phyloP scores from a whole-genome alignment of 2,113 vertebrate genomes.

The Nibea albiflora region DNA sequence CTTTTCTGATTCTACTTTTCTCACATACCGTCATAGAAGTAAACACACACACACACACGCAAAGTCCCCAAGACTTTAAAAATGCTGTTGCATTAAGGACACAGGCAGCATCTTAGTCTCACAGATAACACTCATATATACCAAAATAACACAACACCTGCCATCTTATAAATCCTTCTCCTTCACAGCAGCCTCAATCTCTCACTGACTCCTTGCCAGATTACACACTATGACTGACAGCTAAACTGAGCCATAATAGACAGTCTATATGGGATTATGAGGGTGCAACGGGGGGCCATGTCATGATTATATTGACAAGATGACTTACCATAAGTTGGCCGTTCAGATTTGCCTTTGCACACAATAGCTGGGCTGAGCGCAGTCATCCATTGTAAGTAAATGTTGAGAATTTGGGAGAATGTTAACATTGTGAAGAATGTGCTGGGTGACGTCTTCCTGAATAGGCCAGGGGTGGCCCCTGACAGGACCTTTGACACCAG shows the following conservation, averaged over 20 bases:
- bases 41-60: not conserved
- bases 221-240: slow-evolving; percentile 77
- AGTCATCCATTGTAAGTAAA: slow-evolving; percentile 76
- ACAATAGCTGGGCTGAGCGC: slow-evolving; percentile 60
- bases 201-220: slow-evolving; percentile 35
- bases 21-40: not conserved
- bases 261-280: slow-evolving; percentile 74
- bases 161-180: slow-evolving; percentile 16
- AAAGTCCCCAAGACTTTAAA: not conserved
- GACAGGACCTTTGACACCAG: slow-evolving; percentile 76
- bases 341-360: slow-evolving; percentile 60
- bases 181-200: slow-evolving; percentile 27
- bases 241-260: slow-evolving; percentile 72
- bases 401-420: slow-evolving; percentile 81
- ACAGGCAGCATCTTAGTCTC: not conserved
- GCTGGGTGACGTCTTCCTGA: slow-evolving; percentile 77
- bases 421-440: slow-evolving; percentile 85
- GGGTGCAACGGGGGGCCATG: slow-evolving; percentile 73
- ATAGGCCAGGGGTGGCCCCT: slow-evolving; percentile 70
- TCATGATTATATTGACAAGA: slow-evolving; percentile 76
- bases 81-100: not conserved
- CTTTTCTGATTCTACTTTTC: not conserved
- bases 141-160: slow-evolving; percentile 1
- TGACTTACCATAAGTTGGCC: slow-evolving; percentile 76
- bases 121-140: slow-evolving; percentile 4